phyloP scores from a whole-genome alignment of 2,797 vertebrate species.

The Hybognathus amarus region DNA sequence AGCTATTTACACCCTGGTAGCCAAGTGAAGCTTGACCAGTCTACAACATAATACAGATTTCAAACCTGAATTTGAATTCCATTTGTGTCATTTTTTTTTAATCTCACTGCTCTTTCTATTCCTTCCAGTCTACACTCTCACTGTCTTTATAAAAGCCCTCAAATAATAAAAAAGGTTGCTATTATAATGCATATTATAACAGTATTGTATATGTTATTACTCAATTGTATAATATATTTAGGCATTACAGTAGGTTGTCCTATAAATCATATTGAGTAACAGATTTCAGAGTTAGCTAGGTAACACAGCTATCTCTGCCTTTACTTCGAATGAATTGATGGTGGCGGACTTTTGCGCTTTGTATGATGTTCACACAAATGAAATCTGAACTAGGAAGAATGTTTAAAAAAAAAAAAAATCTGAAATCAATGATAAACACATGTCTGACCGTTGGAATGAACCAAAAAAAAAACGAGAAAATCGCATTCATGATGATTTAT shows the following conservation, averaged over 20 bases:
- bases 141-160: background rate
- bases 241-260: background rate
- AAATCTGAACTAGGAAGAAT: too few relatives aligned
- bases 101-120: background rate
- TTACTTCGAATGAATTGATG: too few relatives aligned
- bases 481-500: too few relatives aligned
- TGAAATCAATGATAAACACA: too few relatives aligned
- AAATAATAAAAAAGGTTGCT: background rate
- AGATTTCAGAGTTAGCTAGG: background rate
- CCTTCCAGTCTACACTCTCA: background rate
- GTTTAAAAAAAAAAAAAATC: too few relatives aligned
- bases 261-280: background rate
- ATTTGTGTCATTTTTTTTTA: background rate
- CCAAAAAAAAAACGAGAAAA: too few relatives aligned
- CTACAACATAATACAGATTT: background rate
- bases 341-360: too few relatives aligned
- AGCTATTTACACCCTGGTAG: background rate
- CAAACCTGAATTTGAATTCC: background rate
- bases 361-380: too few relatives aligned
- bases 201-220: background rate
- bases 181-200: background rate
- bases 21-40: background rate
- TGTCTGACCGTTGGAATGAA: too few relatives aligned
- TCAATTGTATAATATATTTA: background rate
- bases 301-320: too few relatives aligned